phyloP scores from a whole-genome alignment of 1,140 invertebrate genomes.

The Copidosoma floridanum region DNA sequence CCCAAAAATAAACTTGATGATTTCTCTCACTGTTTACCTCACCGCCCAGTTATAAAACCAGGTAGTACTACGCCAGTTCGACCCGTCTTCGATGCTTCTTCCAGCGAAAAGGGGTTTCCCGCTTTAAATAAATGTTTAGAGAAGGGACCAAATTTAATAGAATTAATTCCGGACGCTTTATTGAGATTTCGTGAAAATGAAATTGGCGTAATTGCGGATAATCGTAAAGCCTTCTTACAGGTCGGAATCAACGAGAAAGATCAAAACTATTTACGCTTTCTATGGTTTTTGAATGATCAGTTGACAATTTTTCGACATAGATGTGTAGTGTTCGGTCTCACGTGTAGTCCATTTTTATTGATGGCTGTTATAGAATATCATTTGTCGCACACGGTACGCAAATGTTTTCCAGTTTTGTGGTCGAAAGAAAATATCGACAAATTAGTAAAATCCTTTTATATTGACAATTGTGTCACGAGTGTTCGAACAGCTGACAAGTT shows the following conservation, averaged over 20 bases:
- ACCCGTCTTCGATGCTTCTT: constrained; percentile 42
- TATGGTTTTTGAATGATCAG: constrained; percentile 30
- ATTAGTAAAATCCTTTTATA: background rate
- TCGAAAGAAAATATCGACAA: background rate
- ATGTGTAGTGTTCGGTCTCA: constrained; percentile 27
- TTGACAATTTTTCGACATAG: constrained; percentile 15
- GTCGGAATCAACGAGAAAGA: constrained; percentile 15
- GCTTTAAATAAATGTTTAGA: constrained; percentile 49
- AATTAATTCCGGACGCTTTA: constrained; percentile 13
- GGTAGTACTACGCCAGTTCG: constrained; percentile 33
- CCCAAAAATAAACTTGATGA: constrained; percentile 24
- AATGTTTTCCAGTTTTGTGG: constrained; percentile 16
- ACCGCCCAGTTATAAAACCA: constrained; percentile 40
- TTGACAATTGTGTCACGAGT: background rate
- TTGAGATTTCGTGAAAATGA: constrained; percentile 29
- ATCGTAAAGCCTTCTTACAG: constrained; percentile 33
- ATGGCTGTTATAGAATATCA: constrained; percentile 20
- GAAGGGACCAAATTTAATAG: constrained; percentile 30
- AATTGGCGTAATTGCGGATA: constrained; percentile 33
- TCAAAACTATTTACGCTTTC: constrained; percentile 21
- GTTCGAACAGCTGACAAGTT: constrained; percentile 10
- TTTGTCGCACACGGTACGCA: constrained; percentile 25
- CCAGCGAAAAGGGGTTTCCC: constrained; percentile 23
- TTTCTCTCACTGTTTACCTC: constrained; percentile 39
- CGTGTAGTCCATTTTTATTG: constrained; percentile 36